These are phyloP conservation scores for Hemiscyllium ocellatum DNA, from an alignment of 2,113 vertebrate species.

Conservation along the genomic window DNA sequence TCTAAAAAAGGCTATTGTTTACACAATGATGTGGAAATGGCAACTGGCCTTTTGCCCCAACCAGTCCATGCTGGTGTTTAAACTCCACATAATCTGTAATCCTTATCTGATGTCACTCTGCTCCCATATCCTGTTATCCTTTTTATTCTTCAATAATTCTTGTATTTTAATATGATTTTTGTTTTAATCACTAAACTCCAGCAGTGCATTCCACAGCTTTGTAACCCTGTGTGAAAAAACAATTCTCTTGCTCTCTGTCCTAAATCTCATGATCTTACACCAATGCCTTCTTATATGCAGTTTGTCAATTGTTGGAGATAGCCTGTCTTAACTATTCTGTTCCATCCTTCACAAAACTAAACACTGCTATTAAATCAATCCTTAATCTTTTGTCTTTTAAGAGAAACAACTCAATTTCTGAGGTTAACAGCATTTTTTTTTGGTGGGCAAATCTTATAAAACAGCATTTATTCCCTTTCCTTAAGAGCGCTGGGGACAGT, in stretches of 20 bases:
- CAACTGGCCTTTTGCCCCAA: background rate
- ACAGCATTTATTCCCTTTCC: background rate
- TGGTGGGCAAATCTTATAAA: background rate
- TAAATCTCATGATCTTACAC: background rate
- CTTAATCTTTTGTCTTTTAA: background rate
- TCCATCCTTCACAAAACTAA: background rate
- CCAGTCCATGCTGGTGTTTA: background rate
- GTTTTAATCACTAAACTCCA: background rate
- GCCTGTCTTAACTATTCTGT: background rate
- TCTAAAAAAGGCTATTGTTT: background rate
- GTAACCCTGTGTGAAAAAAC: background rate
- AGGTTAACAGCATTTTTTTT: background rate
- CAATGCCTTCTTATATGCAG: background rate
- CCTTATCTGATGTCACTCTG: background rate
- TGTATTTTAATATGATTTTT: background rate
- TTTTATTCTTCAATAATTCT: background rate
- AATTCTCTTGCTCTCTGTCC: background rate
- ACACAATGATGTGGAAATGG: background rate
- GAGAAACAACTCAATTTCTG: background rate
- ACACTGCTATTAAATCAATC: background rate
- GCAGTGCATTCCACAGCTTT: background rate
- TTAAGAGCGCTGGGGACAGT: background rate
- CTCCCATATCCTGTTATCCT: background rate
- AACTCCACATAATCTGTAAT: background rate
- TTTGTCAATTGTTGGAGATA: background rate